A percentile compares a stretch with the other conserved stretches of the same genome.
phyloP scores from a whole-genome alignment of 2,888 invertebrate species.

The Amphipyra tragopoginis region DNA sequence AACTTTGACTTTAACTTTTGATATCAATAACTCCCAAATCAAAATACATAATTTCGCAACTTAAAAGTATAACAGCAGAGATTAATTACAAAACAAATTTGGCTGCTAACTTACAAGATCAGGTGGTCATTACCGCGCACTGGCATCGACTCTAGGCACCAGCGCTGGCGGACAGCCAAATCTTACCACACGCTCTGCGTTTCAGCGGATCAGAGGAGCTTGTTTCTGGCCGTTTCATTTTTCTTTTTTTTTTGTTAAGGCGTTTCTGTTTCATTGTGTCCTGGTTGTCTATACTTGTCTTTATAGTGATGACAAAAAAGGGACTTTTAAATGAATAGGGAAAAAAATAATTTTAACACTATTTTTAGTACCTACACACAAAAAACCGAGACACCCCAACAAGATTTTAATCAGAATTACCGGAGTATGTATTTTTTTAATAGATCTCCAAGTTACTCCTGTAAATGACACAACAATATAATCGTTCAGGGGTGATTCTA shows the following conservation, averaged over 20 bases:
- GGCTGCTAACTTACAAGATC: constrained; percentile 55
- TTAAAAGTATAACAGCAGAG: constrained; percentile 1
- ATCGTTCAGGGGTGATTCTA: too few species aligned
- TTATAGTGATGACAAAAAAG: too few species aligned
- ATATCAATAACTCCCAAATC: too few species aligned
- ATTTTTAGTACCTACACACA: too few species aligned
- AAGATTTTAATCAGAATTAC: too few species aligned
- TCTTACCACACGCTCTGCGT: constrained; percentile 52
- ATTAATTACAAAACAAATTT: constrained; percentile 44
- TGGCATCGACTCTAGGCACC: constrained; percentile 53
- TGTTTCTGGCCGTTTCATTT: constrained; percentile 28
- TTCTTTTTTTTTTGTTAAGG: constrained; percentile 12
- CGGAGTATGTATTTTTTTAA: too few species aligned
- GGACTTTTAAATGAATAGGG: too few species aligned
- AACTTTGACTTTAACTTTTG: too few species aligned
- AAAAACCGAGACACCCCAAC: too few species aligned
- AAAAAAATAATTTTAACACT: too few species aligned
- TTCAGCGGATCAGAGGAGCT: constrained; percentile 51
- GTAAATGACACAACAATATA: too few species aligned
- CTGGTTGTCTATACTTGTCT: not conserved
- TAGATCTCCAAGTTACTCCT: too few species aligned
- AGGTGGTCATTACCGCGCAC: constrained; percentile 61
- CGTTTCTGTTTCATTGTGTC: not conserved
- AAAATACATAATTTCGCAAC: not conserved
- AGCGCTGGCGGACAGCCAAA: constrained; percentile 58